A percentile compares a stretch with the other conserved stretches of the same genome.
Evolutionary conservation across 2,888 invertebrate species (phyloP).

Genomic region (Criorhina ranunculi): DNA sequence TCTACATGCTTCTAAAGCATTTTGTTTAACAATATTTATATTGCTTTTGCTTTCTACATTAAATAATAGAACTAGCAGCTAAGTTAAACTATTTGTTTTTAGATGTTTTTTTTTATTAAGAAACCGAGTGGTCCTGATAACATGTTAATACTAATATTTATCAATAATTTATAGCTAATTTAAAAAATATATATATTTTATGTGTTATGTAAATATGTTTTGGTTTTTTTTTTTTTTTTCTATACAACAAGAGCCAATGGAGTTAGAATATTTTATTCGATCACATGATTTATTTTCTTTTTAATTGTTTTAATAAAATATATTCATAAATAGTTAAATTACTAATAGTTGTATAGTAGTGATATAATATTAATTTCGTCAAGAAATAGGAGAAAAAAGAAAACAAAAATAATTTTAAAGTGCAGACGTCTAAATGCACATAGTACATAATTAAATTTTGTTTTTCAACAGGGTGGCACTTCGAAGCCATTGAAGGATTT

Average conservation of each 20-base stretch:
- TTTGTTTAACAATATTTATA: conserved; percentile 23
- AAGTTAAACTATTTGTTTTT: conserved; percentile 2
- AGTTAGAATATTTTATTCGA: conserved; percentile 74
- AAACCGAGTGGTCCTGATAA: conserved; percentile 66
- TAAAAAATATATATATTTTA: conserved; percentile 64
- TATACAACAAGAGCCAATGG: conserved; percentile 68
- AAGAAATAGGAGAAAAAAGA: conserved; percentile 30
- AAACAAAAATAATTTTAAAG: conserved; percentile 35
- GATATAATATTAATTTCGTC: conserved; percentile 40
- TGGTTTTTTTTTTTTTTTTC: conserved; percentile 15
- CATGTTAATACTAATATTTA: conserved; percentile 47
- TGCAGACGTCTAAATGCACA: conserved; percentile 59
- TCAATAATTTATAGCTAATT: conserved; percentile 57
- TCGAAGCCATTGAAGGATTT: conserved; percentile 18
- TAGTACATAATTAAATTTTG: conserved; percentile 29
- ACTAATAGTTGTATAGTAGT: conserved; percentile 45
- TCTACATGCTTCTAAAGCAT: conserved; percentile 3
- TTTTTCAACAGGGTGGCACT: conserved; percentile 32
- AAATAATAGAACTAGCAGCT: conserved; percentile 26
- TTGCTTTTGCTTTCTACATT: conserved; percentile 32
- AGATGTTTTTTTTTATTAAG: conserved; percentile 34
- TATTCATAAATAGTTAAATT: conserved; percentile 50
- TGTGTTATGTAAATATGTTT: conserved; percentile 67
- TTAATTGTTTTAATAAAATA: conserved; percentile 36
- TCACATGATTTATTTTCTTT: conserved; percentile 63